Evolutionary conservation across 2,113 vertebrate species (phyloP), one percentile per base, ranked within the genome.

Genomic region (Callopanchax toddi): DNA sequence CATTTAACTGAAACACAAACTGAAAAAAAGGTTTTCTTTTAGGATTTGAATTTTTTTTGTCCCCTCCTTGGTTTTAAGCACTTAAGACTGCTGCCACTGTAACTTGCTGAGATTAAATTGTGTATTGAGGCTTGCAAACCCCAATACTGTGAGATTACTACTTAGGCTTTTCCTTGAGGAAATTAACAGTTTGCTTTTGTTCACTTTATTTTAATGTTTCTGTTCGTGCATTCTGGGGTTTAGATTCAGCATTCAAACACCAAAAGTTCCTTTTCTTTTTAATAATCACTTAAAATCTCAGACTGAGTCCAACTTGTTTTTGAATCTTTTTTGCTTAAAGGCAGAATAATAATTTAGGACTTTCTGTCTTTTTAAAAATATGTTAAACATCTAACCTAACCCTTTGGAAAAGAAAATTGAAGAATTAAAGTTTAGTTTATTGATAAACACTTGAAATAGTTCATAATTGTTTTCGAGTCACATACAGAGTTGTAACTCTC

Each of bases 401-500:
- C n/a, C n/a, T n/a, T n/a, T n/a, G n/a, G n/a, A n/a, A n/a, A n/a
- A 39, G 3, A 39, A 39, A 39, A 12, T 1, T 11, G 13, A 3
- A 39, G 11, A 39, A 15, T 17, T 1, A 42, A 17, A 10, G 8
- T 44, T 44, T 44, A 13, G 36, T 36, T 9, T 43, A 17, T 18
- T 18, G 2, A 11, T 46, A 49, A 63, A 60, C 17, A 32, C 3
- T 17, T 18, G 17, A 32, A 23, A 17, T 4, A 51, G 4, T 34
- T 32, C 10, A 32, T 32, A 32, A 32, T 32, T 32, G 29, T 74
- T 78, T 86, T 74, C 42, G 56, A 67, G 61, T 58, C 1, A 1
- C 17, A 36, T 26, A 68, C 50, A 53, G 63, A 67, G 61, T 49
- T 53, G 44, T 9, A 67, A 54, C 63, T 76, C 45, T 21, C 18